phyloP scores from a whole-genome alignment of 2,113 vertebrate species.

The Sciurus niger region DNA sequence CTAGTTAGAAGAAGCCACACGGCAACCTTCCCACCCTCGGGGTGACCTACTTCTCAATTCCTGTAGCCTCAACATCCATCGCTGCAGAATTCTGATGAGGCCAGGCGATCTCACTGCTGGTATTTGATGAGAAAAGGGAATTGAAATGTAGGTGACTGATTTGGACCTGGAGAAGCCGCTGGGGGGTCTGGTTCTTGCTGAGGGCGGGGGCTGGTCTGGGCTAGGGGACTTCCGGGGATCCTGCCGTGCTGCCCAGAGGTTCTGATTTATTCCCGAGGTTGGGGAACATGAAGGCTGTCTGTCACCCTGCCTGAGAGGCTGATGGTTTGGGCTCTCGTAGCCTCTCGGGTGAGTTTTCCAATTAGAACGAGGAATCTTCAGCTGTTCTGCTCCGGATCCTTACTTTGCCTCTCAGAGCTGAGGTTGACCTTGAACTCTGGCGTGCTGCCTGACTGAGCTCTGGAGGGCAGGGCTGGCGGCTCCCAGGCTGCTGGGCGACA shows the following conservation, averaged over 20 bases:
- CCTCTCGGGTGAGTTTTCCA: neutral
- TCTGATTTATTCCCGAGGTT: neutral
- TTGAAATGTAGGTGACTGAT: neutral
- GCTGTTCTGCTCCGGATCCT: neutral
- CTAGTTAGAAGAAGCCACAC: constrained; percentile 71
- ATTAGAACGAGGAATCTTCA: neutral
- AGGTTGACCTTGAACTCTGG: neutral
- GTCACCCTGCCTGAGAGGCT: fast-evolving
- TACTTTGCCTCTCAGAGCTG: neutral
- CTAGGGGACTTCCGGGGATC: neutral
- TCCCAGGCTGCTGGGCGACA: fast-evolving
- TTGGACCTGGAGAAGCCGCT: neutral
- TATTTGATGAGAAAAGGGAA: constrained; percentile 62
- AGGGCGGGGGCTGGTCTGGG: neutral
- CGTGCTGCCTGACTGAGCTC: neutral
- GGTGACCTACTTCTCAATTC: constrained; percentile 78
- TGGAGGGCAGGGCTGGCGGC: fast-evolving
- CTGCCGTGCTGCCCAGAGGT: neutral
- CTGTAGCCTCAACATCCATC: neutral
- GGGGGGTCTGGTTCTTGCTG: neutral
- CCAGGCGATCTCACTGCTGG: neutral
- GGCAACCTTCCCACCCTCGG: neutral
- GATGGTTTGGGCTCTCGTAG: neutral
- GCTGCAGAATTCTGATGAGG: neutral
- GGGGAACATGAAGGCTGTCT: neutral